These are phyloP conservation scores for Hyppa rectilinea DNA, from an alignment of 2,888 invertebrate genomes.

Conservation along the genomic window DNA sequence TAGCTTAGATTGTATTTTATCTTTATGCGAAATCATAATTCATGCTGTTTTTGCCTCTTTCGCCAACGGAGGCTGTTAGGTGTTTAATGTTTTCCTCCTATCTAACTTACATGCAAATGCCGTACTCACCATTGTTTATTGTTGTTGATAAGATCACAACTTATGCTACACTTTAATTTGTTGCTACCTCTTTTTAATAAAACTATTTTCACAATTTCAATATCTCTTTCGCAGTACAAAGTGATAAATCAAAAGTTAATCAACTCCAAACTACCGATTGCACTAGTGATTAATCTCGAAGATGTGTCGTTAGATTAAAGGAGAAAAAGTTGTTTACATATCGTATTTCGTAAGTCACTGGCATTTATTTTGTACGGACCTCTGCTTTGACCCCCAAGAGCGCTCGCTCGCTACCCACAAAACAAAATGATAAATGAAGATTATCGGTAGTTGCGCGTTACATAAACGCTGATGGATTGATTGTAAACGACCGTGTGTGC, in stretches of 20 bases:
- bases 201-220: slow-evolving; percentile 49
- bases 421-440: slow-evolving; percentile 90
- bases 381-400: slow-evolving; percentile 85
- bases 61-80: slow-evolving; percentile 79
- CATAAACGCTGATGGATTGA: slow-evolving; percentile 90
- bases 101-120: slow-evolving; percentile 82
- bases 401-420: slow-evolving; percentile 85
- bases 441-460: slow-evolving; percentile 88
- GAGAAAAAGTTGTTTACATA: slow-evolving; percentile 82
- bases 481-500: slow-evolving; percentile 87
- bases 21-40: slow-evolving; percentile 90
- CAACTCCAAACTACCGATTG: slow-evolving; percentile 67
- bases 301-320: slow-evolving; percentile 72
- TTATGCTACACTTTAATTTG: slow-evolving; percentile 77
- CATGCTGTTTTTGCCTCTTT: slow-evolving; percentile 86
- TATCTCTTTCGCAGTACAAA: slow-evolving; percentile 44
- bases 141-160: slow-evolving; percentile 79
- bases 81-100: slow-evolving; percentile 84
- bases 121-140: slow-evolving; percentile 82
- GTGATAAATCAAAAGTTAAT: slow-evolving; percentile 67
- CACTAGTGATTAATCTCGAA: slow-evolving; percentile 68
- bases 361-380: slow-evolving; percentile 79
- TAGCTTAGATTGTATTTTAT: slow-evolving; percentile 89
- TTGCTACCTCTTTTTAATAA: slow-evolving; percentile 62
- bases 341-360: slow-evolving; percentile 78